These are phyloP conservation scores for Luidia sarsii DNA, from an alignment of 53 echinoderm and acorn worm genomes.

Conservation along the genomic window DNA sequence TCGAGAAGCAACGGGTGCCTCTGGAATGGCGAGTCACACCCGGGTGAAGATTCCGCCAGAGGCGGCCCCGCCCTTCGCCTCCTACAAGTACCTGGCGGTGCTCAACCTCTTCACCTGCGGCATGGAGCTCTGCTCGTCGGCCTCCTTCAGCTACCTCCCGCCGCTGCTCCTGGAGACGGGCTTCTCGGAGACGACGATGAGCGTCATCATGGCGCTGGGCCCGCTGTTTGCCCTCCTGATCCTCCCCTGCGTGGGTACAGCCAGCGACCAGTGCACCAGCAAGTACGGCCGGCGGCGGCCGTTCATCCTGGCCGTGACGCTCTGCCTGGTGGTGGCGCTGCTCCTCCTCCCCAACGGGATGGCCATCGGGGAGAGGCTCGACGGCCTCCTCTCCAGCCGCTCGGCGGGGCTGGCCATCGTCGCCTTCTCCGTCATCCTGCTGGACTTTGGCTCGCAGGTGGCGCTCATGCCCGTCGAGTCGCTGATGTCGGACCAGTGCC, in stretches of 20 bases:
- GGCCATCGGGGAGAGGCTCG: constrained; percentile 26
- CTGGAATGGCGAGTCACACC: no score
- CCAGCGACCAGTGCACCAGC: constrained; percentile 87
- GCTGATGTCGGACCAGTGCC: constrained; percentile 83
- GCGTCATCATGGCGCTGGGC: constrained; percentile 84
- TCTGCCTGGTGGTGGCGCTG: constrained; percentile 55
- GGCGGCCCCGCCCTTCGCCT: not conserved
- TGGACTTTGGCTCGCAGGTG: constrained; percentile 91
- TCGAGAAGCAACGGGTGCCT: no score
- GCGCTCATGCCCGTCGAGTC: constrained; percentile 89
- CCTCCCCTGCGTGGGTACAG: constrained; percentile 80
- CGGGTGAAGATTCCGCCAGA: not conserved
- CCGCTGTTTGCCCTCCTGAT: constrained; percentile 83
- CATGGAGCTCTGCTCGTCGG: constrained; percentile 88
- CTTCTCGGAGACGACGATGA: constrained; percentile 88
- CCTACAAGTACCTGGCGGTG: constrained; percentile 56
- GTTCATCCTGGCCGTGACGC: constrained; percentile 61
- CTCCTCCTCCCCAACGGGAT: constrained; percentile 70
- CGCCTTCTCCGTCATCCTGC: constrained; percentile 74
- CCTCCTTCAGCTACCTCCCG: constrained; percentile 95
- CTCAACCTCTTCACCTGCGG: constrained; percentile 87
- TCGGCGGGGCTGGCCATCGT: constrained; percentile 57
- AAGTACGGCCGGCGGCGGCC: constrained; percentile 85
- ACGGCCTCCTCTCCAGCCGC: constrained; percentile 45
- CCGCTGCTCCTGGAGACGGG: constrained; percentile 92